Percentiles rank a stretch among this genome's conserved stretches.
Evolutionary conservation across 2,797 vertebrate species (phyloP).

Genomic region (Sternotherus odoratus): DNA sequence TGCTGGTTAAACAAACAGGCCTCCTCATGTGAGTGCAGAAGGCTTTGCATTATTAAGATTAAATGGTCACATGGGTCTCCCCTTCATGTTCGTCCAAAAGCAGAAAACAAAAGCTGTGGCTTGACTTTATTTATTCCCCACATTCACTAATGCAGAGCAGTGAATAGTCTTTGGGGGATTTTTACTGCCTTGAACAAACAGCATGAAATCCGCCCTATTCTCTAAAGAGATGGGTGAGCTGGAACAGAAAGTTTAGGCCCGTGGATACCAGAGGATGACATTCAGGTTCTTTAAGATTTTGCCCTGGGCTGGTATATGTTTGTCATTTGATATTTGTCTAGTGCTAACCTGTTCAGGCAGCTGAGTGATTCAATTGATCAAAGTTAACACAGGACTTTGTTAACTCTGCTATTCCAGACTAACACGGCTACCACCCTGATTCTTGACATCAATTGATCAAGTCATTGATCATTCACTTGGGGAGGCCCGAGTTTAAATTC

Average conservation of each 20-base stretch:
- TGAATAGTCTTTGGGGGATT: conserved; percentile 4
- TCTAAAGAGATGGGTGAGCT: conserved; percentile 9
- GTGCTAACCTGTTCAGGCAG: not conserved
- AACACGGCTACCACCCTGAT: too few relatives aligned
- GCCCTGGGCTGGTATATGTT: not conserved
- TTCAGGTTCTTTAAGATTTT: not conserved
- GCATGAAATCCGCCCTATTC: not conserved
- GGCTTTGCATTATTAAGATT: not conserved
- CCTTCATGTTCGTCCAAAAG: not conserved
- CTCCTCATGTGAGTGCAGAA: not conserved
- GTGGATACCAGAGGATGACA: not conserved
- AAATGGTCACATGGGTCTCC: not conserved
- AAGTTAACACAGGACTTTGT: too few relatives aligned
- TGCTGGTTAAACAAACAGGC: not conserved
- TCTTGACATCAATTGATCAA: too few relatives aligned
- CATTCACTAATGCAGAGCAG: not conserved
- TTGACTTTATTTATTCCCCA: conserved; percentile 4
- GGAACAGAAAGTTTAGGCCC: not conserved
- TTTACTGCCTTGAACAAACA: not conserved
- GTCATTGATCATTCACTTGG: not conserved
- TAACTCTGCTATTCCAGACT: too few relatives aligned
- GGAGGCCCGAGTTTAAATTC: not conserved
- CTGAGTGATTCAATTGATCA: not conserved
- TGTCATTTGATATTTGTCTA: not conserved
- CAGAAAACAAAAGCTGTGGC: conserved; percentile 17